phyloP scores from a whole-genome alignment of 2,113 vertebrate species.

The Pardalotus punctatus region DNA sequence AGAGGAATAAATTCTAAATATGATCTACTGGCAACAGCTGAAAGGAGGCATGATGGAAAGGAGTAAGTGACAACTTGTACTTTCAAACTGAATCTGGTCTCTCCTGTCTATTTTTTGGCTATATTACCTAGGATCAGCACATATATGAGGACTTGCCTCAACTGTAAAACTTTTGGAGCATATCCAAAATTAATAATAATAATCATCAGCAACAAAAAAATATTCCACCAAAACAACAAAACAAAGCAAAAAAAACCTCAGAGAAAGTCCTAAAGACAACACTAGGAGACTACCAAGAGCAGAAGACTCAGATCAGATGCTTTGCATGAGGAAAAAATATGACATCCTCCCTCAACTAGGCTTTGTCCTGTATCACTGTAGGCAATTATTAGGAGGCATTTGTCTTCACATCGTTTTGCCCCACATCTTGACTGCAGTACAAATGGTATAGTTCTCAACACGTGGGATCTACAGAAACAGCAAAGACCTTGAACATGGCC shows the following conservation, averaged over 20 bases:
- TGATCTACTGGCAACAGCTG: background rate
- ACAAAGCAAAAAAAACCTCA: rapidly evolving
- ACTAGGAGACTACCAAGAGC: background rate
- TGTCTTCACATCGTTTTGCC: background rate
- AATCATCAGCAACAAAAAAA: background rate
- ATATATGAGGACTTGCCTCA: background rate
- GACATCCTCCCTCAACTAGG: background rate
- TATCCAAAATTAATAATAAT: background rate
- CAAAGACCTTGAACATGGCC: background rate
- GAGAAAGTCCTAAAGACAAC: background rate
- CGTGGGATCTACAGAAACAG: background rate
- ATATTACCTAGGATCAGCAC: background rate
- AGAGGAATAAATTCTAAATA: background rate
- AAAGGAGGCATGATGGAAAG: background rate
- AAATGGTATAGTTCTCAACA: rapidly evolving
- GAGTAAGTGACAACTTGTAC: background rate
- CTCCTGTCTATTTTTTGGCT: background rate
- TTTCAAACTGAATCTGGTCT: background rate
- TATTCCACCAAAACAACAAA: background rate
- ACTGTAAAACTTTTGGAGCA: background rate
- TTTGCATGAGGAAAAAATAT: background rate
- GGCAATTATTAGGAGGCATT: background rate
- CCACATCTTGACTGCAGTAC: background rate
- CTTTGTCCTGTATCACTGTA: background rate
- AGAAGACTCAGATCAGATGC: background rate